Evolutionary conservation across 2,888 invertebrate genomes (phyloP), one percentile per base, ranked within the genome.

Genomic region (Cephus rjabovi): DNA sequence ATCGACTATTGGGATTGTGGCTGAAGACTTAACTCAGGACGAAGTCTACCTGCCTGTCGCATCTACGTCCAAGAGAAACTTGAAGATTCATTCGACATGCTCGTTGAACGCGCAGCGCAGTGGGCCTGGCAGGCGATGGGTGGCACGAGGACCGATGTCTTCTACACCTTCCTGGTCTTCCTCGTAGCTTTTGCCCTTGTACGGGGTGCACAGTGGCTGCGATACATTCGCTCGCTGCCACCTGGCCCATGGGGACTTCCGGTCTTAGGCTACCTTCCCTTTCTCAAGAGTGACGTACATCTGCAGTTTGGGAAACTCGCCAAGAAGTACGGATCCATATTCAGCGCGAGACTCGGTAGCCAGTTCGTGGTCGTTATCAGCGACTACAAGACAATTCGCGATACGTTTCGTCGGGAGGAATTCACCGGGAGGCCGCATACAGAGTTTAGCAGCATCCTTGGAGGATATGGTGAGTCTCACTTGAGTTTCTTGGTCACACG

Each of bases 221-320:
- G 78, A 77, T 89, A 84, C 88, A 90, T 88, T 81, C 89, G 82
- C 85, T 92, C 93, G 83, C 92, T 97, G 84, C 98, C 98, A 0
- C 98, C 98, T 0, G 98, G 98, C 4, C 98, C 98, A 4, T 96
- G 96, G 96, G 97, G 97, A 3, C 92, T 96, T 6, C 98, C 98
- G 33, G 93, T 97, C 76, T 93, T 97, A 78, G 98, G 98, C 80
- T 97, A 96, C 89, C 92, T 98, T 83, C 96, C 96, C 4, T 97
- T 96, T 91, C 93, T 98, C 87, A 96, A 95, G 84, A 94, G 95
- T 70, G 94, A 94, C 86, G 92, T 94, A 82, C 97, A 98, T 92
- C 94, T 96, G 77, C 95, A 95, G 78, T 96, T 96, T 92, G 94
- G 95, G 88, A 94, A 95, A 86, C 92, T 98, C 87, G 95, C 96